Base-by-base conservation (phyloP, 2,888 invertebrate genomes). In the Emesis furor region DNA sequence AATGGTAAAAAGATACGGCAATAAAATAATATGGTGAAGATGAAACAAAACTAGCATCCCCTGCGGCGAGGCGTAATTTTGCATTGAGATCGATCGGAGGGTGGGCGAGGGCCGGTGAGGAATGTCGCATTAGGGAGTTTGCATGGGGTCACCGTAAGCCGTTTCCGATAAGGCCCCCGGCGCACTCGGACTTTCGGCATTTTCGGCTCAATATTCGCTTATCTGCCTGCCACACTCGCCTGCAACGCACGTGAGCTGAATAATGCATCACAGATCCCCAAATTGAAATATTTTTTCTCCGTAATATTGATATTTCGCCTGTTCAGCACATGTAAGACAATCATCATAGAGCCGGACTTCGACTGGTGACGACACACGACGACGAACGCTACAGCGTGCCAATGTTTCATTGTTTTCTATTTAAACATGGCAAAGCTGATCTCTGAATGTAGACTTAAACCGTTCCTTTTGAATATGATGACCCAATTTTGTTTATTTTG, bases 71-170 rank as follows among this genome's bases (percentile, higher is more conserved):
- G 92, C 92, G 93, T 91, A 94, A 94, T 94, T 96, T 96, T 96
- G 96, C 96, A 96, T 96, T 92, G 95, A 95, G 95, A 96, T 96
- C 96, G 96, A 96, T 96, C 94, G 95, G 89, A 92, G 91, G 91
- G 92, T 93, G 93, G 93, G 79, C 85, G 92, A 90, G 89, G 91
- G 90, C 91, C 91, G 91, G 94, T 93, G 94, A 93, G 93, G 94
- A 93, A 95, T 94, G 96, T 96, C 95, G 95, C 96, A 93, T 94
- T 93, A 94, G 96, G 96, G 96, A 95, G 96, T 94, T 95, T 95
- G 94, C 95, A 94, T 94, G 96, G 95, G 96, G 96, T 95, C 95
- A 95, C 94, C 94, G 94, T 96, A 97, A 97, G 97, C 97, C 96
- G 95, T 96, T 96, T 97, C 95, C 96, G 97, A 97, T 97, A 97